Percentiles rank a stretch among this genome's conserved stretches.
phyloP scores from a whole-genome alignment of 1,140 invertebrate genomes.

The Oryctes rhinoceros region DNA sequence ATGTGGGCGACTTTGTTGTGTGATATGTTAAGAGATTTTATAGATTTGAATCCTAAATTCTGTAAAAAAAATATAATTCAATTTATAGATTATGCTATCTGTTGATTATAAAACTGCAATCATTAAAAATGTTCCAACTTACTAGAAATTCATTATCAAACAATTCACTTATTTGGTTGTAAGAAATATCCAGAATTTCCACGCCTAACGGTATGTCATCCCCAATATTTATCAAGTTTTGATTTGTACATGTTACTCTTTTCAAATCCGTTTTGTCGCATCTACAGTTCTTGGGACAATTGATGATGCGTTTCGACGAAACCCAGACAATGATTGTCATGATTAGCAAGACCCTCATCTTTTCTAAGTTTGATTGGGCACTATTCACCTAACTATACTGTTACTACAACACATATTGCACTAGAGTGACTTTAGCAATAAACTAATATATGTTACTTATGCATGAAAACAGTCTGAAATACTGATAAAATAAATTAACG shows the following conservation, averaged over 20 bases:
- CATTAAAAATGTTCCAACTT: not conserved
- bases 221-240: not conserved
- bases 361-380: not conserved
- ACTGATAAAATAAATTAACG: not conserved
- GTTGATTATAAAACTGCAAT: not conserved
- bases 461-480: not conserved
- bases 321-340: not conserved
- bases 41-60: conserved; percentile 25
- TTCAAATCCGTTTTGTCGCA: not conserved
- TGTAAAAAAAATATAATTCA: not conserved
- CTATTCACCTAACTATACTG: not conserved
- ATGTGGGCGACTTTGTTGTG: conserved; percentile 13
- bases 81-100: not conserved
- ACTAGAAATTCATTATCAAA: not conserved
- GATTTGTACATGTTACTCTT: not conserved
- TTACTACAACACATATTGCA: not conserved
- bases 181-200: not conserved
- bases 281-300: not conserved
- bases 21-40: not conserved
- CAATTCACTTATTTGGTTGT: conserved; percentile 7
- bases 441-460: not conserved
- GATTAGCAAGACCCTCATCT: not conserved
- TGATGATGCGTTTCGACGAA: not conserved
- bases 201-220: not conserved
- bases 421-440: not conserved